Percentiles rank a stretch among this genome's conserved stretches.
phyloP scores from a whole-genome alignment of 1,140 invertebrate genomes.

The Potamilus streckersoni region DNA sequence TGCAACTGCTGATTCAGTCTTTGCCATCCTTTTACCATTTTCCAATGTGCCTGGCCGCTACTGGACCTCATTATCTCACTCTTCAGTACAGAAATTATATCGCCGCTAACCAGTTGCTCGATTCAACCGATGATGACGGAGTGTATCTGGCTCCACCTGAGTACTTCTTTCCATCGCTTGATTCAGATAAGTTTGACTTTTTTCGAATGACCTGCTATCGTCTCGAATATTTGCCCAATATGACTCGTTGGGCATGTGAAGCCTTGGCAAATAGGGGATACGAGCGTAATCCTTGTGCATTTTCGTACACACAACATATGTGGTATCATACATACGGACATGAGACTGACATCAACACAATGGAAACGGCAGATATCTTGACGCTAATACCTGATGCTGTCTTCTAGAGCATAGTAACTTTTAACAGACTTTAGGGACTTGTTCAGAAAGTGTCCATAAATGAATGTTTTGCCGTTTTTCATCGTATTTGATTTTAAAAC shows the following conservation, averaged over 20 bases:
- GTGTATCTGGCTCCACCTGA: constrained; percentile 49
- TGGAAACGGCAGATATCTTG: too few species aligned
- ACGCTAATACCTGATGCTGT: too few species aligned
- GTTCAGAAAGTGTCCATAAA: too few species aligned
- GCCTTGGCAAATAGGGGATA: constrained; percentile 38
- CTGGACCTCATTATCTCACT: constrained; percentile 4
- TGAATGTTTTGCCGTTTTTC: too few species aligned
- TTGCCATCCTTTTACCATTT: constrained; percentile 34
- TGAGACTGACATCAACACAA: too few species aligned
- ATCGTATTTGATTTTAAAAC: too few species aligned
- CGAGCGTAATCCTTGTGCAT: constrained; percentile 18
- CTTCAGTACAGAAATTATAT: constrained; percentile 28
- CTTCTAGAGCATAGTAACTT: too few species aligned
- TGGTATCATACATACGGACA: constrained; percentile 52
- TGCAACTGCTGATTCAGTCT: constrained; percentile 43
- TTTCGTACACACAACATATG: constrained; percentile 52
- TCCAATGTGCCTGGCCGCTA: background rate
- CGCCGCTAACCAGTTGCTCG: constrained; percentile 1
- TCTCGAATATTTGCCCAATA: constrained; percentile 22
- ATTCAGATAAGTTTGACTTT: constrained; percentile 41
- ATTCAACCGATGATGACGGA: constrained; percentile 19
- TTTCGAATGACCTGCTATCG: constrained; percentile 33
- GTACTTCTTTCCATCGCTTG: constrained; percentile 53
- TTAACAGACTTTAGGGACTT: too few species aligned
- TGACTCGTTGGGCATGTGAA: constrained; percentile 42